A percentile compares a stretch with the other conserved stretches of the same genome.
phyloP scores from a whole-genome alignment of 2,113 vertebrate genomes.

The Pelobates fuscus region DNA sequence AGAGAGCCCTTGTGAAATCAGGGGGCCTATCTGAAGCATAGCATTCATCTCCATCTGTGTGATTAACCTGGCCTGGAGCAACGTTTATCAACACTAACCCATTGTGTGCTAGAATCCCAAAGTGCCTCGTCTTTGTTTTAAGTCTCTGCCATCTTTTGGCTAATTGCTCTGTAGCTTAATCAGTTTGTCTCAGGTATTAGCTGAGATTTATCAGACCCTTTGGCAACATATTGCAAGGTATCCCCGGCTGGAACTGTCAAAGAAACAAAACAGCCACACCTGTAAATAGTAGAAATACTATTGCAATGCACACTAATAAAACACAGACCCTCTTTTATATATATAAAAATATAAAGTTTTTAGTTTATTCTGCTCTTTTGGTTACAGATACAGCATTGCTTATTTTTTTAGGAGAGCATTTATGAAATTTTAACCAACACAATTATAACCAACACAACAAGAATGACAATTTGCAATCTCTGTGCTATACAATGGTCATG shows the following conservation, averaged over 20 bases:
- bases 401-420: too few species aligned
- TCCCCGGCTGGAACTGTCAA: conserved; percentile 1
- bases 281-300: too few species aligned
- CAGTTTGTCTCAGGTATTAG: conserved; percentile 37
- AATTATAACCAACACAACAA: too few species aligned
- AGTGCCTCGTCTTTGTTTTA: conserved; percentile 6
- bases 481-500: too few species aligned
- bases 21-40: conserved; percentile 3
- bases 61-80: conserved; percentile 19
- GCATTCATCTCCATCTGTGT: conserved; percentile 2
- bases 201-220: conserved; percentile 29
- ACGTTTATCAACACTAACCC: conserved; percentile 20
- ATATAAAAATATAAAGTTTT: too few species aligned
- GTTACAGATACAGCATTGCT: too few species aligned
- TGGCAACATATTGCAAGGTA: conserved; percentile 19
- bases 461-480: too few species aligned
- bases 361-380: too few species aligned
- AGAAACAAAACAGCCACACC: too few species aligned
- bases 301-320: conserved; percentile 4
- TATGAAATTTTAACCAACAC: too few species aligned
- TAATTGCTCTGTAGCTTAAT: conserved; percentile 30
- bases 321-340: conserved; percentile 28
- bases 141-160: conserved; percentile 19
- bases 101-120: not conserved
- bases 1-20: conserved; percentile 11